Conservation (phyloP, 2,797 vertebrate species). For the Kryptolebias ocellatus region DNA sequence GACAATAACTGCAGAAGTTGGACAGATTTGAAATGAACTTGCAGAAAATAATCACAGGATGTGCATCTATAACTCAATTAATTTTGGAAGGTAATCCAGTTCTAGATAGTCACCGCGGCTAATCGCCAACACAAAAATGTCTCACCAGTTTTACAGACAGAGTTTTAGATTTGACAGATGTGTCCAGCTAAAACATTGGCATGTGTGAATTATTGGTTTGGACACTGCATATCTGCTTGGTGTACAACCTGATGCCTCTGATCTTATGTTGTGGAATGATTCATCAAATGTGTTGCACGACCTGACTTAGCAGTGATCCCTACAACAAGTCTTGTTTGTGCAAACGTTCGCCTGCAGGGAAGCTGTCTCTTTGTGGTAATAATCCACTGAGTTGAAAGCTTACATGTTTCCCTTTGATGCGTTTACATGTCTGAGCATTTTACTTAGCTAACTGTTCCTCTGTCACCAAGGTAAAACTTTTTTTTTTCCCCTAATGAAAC, state of each 20-base stretch:
- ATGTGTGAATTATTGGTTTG: background rate
- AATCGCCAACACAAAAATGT: too few relatives aligned
- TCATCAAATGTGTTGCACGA: slow-evolving; percentile 6
- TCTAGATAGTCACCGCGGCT: too few relatives aligned
- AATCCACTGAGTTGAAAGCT: slow-evolving; percentile 39
- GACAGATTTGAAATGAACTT: too few relatives aligned
- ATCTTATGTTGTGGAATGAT: background rate
- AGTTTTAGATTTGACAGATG: background rate
- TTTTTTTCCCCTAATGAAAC: slow-evolving; percentile 17
- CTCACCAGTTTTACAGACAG: background rate
- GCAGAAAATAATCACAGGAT: too few relatives aligned
- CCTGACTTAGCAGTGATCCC: slow-evolving; percentile 33
- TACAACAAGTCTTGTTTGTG: slow-evolving; percentile 39
- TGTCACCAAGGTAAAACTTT: background rate
- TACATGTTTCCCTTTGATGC: slow-evolving; percentile 29
- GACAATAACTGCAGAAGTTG: too few relatives aligned
- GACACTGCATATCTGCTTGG: background rate
- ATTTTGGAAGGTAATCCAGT: too few relatives aligned
- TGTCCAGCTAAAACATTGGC: background rate
- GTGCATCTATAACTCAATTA: too few relatives aligned
- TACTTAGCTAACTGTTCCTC: background rate
- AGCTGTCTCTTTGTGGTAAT: slow-evolving; percentile 33
- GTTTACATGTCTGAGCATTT: slow-evolving; percentile 8
- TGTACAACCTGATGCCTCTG: background rate
- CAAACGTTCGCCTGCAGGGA: slow-evolving; percentile 25